Conservation (phyloP, 2,888 invertebrate genomes). For the Cylindroiulus punctatus region DNA sequence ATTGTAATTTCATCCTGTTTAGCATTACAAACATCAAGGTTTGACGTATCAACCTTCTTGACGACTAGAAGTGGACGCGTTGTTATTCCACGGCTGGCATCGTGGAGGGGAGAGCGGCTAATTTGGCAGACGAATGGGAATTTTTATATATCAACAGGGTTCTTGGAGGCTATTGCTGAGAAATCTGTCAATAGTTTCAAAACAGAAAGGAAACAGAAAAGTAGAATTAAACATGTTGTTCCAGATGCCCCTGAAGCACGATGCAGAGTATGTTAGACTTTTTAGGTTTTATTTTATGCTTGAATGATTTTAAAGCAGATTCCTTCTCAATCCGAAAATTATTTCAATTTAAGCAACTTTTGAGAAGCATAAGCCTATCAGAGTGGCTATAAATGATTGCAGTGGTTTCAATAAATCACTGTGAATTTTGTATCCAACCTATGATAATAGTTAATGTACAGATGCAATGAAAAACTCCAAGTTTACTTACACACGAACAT, state of each 20-base stretch:
- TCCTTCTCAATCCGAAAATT: too few species aligned
- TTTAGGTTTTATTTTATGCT: too few species aligned
- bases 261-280: not conserved
- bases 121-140: not conserved
- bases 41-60: not conserved
- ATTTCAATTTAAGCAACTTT: too few species aligned
- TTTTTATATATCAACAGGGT: not conserved
- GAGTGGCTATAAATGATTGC: too few species aligned
- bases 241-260: not conserved
- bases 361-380: too few species aligned
- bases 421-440: too few species aligned
- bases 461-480: too few species aligned
- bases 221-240: not conserved
- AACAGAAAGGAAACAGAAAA: not conserved
- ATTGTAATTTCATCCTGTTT: not conserved
- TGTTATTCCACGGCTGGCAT: conserved; percentile 17
- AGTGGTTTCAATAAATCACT: too few species aligned
- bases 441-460: too few species aligned
- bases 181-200: not conserved
- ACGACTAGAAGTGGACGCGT: not conserved
- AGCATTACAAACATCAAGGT: not conserved
- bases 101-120: not conserved
- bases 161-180: not conserved
- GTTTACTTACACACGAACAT: too few species aligned
- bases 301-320: too few species aligned